Conservation (phyloP, 2,113 vertebrate genomes). For the Rhagologus leucostigma region DNA sequence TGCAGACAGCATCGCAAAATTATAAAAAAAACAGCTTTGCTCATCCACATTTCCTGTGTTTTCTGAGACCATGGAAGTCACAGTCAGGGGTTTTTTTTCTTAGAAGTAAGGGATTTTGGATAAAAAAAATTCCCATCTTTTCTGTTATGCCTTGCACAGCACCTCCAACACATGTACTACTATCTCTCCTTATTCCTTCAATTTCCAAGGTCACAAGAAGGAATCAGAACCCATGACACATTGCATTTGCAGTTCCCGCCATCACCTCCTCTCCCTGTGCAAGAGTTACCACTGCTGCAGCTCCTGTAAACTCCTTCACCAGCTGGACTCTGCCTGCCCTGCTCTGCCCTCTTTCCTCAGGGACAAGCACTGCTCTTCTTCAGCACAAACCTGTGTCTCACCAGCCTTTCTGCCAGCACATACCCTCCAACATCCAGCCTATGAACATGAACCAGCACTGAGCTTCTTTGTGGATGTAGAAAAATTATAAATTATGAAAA, state of each 20-base stretch:
- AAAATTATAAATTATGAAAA: not conserved
- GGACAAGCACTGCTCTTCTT: not conserved
- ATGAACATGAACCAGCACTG: rapidly evolving
- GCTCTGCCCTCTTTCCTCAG: rapidly evolving
- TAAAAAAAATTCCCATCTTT: not conserved
- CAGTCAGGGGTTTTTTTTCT: not conserved
- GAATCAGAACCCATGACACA: not conserved
- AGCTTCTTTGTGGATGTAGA: not conserved
- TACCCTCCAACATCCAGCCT: not conserved
- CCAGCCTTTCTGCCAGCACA: not conserved
- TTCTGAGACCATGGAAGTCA: not conserved
- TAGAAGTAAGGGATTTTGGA: not conserved
- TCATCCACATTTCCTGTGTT: not conserved
- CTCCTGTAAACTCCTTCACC: not conserved
- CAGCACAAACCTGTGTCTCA: not conserved
- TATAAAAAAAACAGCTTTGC: rapidly evolving
- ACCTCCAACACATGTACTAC: rapidly evolving
- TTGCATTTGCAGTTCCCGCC: not conserved
- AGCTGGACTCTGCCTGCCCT: not conserved
- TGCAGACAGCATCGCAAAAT: not conserved
- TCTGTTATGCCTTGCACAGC: not conserved
- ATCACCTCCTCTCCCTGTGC: not conserved
- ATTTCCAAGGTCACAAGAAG: not conserved
- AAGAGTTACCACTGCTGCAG: not conserved
- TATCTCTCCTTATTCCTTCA: not conserved